phyloP scores from a whole-genome alignment of 1,140 invertebrate genomes.

The Geopemphigus sp. region DNA sequence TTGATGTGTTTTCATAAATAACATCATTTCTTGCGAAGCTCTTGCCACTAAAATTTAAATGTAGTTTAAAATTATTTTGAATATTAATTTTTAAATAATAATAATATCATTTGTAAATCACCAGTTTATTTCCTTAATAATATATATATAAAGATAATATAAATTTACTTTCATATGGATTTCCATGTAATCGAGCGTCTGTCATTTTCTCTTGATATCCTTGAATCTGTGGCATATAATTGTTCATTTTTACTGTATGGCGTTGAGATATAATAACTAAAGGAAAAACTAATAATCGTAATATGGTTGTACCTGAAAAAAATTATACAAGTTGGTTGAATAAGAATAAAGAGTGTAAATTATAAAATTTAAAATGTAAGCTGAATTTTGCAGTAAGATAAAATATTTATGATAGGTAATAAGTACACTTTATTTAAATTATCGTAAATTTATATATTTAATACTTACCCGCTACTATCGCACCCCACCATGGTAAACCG shows the following conservation, averaged over 20 bases:
- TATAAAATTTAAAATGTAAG: too few relatives aligned
- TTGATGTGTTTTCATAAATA: constrained; percentile 77
- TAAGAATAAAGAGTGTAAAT: too few relatives aligned
- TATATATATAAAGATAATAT: background rate
- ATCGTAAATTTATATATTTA: background rate
- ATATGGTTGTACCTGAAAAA: constrained; percentile 68
- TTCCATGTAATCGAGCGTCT: constrained; percentile 75
- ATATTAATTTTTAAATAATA: background rate
- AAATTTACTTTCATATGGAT: constrained; percentile 69
- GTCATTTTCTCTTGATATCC: constrained; percentile 76
- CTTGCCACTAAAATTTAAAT: constrained; percentile 61
- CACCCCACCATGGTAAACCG: constrained; percentile 85
- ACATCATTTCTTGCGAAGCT: constrained; percentile 71
- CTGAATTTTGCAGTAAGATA: too few relatives aligned
- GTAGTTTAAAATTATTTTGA: background rate
- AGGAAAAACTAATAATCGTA: constrained; percentile 77
- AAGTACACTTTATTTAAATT: background rate
- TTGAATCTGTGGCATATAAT: constrained; percentile 78
- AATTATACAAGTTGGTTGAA: background rate
- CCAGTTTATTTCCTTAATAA: background rate
- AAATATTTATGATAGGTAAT: too few relatives aligned
- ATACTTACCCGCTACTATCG: constrained; percentile 69
- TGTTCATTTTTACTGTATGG: constrained; percentile 74
- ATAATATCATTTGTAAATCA: background rate
- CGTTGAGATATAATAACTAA: constrained; percentile 75